A percentile compares a stretch with the other conserved stretches of the same genome.
Evolutionary conservation across 2,797 vertebrate species (phyloP).

Genomic region (Alcedo quadribrachys): DNA sequence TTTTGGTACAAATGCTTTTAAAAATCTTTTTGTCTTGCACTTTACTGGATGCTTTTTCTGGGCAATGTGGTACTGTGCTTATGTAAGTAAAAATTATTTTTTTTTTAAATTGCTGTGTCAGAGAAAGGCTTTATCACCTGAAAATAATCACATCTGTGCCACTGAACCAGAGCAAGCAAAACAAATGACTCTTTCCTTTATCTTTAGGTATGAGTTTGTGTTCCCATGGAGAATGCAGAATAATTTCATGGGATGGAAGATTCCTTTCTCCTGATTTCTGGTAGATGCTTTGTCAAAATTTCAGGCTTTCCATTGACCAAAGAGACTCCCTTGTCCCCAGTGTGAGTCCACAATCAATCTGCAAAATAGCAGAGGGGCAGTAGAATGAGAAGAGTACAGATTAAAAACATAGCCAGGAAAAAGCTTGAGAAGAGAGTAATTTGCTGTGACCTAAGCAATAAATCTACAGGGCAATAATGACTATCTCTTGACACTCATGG

Average conservation of each 20-base stretch:
- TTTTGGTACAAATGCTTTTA: slow-evolving; percentile 1
- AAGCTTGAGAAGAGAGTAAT: slow-evolving; percentile 66
- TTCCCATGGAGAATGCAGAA: not conserved
- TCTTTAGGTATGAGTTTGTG: not conserved
- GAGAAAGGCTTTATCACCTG: slow-evolving; percentile 34
- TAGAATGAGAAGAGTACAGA: slow-evolving; percentile 1
- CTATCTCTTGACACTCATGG: slow-evolving; percentile 60
- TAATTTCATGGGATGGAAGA: not conserved
- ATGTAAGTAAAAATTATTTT: not conserved
- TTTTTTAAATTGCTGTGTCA: not conserved
- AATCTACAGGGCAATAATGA: slow-evolving; percentile 74
- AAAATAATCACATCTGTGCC: not conserved
- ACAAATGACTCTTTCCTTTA: slow-evolving; percentile 10
- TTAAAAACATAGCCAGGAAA: slow-evolving; percentile 4
- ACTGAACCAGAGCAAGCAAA: not conserved
- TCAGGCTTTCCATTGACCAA: not conserved
- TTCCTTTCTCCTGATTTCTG: not conserved
- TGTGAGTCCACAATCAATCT: not conserved
- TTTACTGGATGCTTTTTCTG: not conserved
- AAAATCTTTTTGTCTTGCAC: not conserved
- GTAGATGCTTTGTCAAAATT: not conserved
- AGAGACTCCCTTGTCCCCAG: not conserved
- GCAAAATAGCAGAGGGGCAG: not conserved
- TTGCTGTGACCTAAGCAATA: slow-evolving; percentile 76
- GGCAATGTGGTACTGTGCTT: not conserved